Evolutionary conservation across 2,888 invertebrate genomes (phyloP).

Genomic region (Bhutanitis thaidina): DNA sequence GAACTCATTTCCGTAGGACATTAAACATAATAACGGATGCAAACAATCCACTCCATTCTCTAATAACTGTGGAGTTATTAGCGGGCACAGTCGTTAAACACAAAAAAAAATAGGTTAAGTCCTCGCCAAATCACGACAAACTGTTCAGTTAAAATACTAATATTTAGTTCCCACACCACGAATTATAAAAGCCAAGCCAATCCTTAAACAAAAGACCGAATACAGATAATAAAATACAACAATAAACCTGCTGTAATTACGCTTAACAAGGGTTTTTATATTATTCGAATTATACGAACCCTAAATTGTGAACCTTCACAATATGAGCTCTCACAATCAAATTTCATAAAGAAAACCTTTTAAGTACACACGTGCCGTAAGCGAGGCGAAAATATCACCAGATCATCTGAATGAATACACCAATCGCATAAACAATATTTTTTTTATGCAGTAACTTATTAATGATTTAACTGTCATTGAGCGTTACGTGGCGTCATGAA

Average conservation of each 20-base stretch:
- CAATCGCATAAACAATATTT: too few species aligned
- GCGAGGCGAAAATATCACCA: background rate
- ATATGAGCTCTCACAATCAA: background rate
- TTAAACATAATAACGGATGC: background rate
- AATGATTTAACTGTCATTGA: too few species aligned
- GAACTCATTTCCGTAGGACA: conserved; percentile 6
- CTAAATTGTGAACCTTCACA: background rate
- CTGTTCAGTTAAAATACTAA: background rate
- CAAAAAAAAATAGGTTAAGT: background rate
- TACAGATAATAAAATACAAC: background rate
- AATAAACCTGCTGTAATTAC: background rate
- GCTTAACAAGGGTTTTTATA: background rate
- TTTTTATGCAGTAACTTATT: too few species aligned
- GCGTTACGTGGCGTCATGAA: too few species aligned
- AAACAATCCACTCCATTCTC: conserved; percentile 3
- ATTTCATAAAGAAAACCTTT: background rate
- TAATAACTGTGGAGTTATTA: background rate
- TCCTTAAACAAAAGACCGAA: background rate
- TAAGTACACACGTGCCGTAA: background rate
- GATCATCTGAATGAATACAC: too few species aligned
- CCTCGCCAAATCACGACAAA: background rate
- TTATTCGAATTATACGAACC: background rate
- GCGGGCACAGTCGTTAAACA: background rate
- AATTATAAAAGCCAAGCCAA: background rate
- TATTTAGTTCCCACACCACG: background rate